Base-by-base conservation (phyloP, 2,888 invertebrate genomes). In the Papilio elwesi region DNA sequence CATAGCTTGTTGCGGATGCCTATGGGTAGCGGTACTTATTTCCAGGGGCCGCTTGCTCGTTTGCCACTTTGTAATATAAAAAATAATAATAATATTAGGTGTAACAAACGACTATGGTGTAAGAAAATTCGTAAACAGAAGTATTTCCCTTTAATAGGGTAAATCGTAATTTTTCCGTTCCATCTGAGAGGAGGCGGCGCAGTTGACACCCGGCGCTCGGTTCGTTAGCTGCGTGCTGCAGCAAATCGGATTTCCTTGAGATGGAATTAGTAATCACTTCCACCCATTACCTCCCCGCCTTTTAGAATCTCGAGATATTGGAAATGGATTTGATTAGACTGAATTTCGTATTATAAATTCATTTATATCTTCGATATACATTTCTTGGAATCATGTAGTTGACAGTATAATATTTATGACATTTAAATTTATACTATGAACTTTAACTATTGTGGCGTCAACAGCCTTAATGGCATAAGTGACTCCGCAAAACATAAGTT, bases 231-330 rank as follows among this genome's bases (percentile, higher is more conserved):
- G 78, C 78, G 72, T 80, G 81, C 79, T 79, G 77, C 78, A 81
- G 81, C 68, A 73, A 73, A 73, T 70, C 73, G 66, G 82, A 86
- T 88, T 88, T 86, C 88, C 89, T 90, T 87, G 85, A 85, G 84
- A 86, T 84, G 77, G 83, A 87, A 91, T 91, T 90, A 90, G 87
- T 87, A 87, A 89, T 89, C 87, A 85, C 86, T 89, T 88, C 53
- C 73, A 70, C 70, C 55, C 64, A 64, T 73, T 73, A 73, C 59
- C 69, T 66, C 53, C 57, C 66, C 52, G 59, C 63, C 64, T 64
- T 68, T 68, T 73, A 43, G 55, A 38, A 66, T 64, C 13, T 49
- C 63, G 68, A 57, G 51, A 49, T 57, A 68, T 57, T 63, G 49
- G 68, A 68, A 65, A 68, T 68, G 55, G 68, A 69, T 73, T 73